Base-by-base conservation (phyloP, 2,888 invertebrate species). In the Blastobasis adustella region DNA sequence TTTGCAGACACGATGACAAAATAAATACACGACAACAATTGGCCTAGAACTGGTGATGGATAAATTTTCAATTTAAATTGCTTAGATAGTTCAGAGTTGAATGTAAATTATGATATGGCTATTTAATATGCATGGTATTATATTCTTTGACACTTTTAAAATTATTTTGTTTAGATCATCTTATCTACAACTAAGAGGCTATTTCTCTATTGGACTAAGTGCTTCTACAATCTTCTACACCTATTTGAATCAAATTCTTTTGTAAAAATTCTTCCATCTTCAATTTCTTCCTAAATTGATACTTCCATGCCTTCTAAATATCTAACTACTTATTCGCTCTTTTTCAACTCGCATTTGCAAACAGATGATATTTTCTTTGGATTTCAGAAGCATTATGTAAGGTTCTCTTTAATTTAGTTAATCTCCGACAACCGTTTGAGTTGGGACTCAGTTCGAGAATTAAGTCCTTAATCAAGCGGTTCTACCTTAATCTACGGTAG, bases 341-440 rank as follows among this genome's bases (percentile, higher is more conserved):
- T 72, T 78, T 79, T 78, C 73, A 74, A 80, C 68, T 79, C 70
- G 73, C 76, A 79, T 80, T 75, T 79, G 73, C 79, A 78, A 73
- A 78, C 76, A 77, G 76, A 79, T 74, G 72, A 74, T 75, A 69
- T 66, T 68, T 76, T 76, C 71, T 79, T 79, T 82, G 79, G 77
- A 80, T 78, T 71, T 76, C 72, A 75, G 75, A 79, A 82, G 71
- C 67, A 72, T 77, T 73, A 76, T 73, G 78, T 81, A 82, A 82
- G 80, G 69, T 72, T 76, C 63, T 67, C 60, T 73, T 73, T 71
- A 60, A 75, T 73, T 69, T 70, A 71, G 60, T 65, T 55, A 58
- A 65, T 10, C 45, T 56, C 54, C 58, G 63, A 65, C 63, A 52
- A 54, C 65, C 66, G 63, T 73, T 77, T 76, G 73, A 72, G 63